Percentiles rank a stretch among this genome's conserved stretches.
These are phyloP conservation scores for Corythornis cristatus DNA, from an alignment of 2,113 vertebrate genomes.

Conservation along the genomic window DNA sequence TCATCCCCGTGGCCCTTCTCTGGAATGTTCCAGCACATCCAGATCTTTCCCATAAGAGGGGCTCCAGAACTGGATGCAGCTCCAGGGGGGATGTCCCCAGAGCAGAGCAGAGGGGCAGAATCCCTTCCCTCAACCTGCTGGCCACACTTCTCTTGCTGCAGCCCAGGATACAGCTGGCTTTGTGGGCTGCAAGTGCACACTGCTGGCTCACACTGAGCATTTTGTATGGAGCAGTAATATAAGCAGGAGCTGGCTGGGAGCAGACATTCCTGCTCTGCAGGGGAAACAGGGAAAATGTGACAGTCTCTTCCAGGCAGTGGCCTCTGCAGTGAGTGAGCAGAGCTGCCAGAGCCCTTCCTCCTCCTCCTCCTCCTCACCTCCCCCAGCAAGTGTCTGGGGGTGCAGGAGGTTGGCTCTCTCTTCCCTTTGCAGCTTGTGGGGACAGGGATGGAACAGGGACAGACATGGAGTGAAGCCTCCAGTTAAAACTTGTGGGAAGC, in stretches of 20 bases:
- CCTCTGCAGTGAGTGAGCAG: neutral
- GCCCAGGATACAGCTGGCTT: too few relatives aligned
- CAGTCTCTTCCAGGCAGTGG: neutral
- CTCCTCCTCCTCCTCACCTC: neutral
- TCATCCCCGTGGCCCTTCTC: too few relatives aligned
- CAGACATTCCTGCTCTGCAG: neutral
- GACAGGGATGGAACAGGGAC: accelerated
- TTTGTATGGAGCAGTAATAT: neutral
- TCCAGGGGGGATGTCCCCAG: too few relatives aligned
- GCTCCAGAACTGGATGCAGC: too few relatives aligned
- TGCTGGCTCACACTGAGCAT: neutral
- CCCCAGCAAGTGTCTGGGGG: accelerated
- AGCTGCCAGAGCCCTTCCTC: neutral
- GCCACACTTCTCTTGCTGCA: too few relatives aligned
- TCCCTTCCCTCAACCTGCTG: too few relatives aligned
- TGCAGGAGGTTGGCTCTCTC: neutral
- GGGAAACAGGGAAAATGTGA: neutral
- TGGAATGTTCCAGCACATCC: too few relatives aligned
- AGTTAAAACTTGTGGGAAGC: neutral
- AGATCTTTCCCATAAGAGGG: too few relatives aligned
- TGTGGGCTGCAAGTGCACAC: too few relatives aligned
- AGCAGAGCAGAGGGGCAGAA: too few relatives aligned
- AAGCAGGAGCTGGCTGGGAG: neutral
- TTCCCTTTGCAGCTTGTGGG: neutral
- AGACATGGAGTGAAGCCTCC: accelerated